Conservation (phyloP, 2,113 vertebrate species). For the Ramphastos sulfuratus region DNA sequence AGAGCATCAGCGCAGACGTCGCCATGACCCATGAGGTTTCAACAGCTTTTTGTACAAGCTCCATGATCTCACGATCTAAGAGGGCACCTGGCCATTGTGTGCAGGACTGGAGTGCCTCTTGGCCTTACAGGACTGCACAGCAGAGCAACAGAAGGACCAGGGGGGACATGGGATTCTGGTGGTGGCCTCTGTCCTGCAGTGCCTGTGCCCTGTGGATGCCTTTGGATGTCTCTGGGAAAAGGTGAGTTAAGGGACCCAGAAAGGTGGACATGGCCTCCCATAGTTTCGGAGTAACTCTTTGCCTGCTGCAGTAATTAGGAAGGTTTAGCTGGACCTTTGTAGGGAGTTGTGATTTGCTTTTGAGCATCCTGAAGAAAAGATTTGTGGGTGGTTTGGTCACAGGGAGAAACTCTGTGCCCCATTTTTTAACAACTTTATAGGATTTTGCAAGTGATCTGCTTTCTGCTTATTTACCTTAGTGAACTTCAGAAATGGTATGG, state of each 20-base stretch:
- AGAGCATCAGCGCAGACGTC: background rate
- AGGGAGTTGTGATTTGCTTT: background rate
- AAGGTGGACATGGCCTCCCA: background rate
- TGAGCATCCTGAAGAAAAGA: background rate
- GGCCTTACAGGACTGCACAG: background rate
- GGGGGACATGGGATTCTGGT: background rate
- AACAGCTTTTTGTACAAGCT: background rate
- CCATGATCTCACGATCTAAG: background rate
- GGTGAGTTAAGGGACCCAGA: no score
- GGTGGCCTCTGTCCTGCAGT: background rate
- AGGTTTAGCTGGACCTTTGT: background rate
- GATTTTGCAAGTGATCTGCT: background rate
- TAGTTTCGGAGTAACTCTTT: background rate
- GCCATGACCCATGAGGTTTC: background rate
- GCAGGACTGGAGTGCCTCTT: background rate
- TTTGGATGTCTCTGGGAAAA: no score
- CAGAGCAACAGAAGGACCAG: background rate
- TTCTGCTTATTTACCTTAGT: background rate
- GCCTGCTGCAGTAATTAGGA: background rate
- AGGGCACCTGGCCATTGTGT: fast-evolving
- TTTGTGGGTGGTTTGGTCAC: background rate
- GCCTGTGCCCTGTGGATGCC: background rate
- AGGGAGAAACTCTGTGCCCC: background rate
- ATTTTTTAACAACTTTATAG: background rate
- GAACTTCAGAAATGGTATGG: background rate